Percentiles rank a stretch among this genome's conserved stretches.
phyloP scores from a whole-genome alignment of 2,888 invertebrate genomes.

The Geotrupes spiniger region DNA sequence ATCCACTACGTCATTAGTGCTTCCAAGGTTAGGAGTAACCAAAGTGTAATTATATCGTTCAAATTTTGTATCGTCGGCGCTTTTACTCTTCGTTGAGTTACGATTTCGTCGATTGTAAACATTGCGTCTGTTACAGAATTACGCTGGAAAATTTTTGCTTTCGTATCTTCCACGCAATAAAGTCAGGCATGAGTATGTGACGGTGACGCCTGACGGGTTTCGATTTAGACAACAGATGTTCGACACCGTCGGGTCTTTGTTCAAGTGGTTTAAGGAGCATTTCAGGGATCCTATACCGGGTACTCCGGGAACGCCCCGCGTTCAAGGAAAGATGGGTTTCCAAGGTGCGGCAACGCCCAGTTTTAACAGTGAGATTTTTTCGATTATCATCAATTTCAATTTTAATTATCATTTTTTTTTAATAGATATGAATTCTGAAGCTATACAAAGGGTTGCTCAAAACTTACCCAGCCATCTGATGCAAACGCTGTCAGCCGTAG shows the following conservation, averaged over 20 bases:
- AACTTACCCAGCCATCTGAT: constrained; percentile 69
- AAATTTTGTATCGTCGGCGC: constrained; percentile 1
- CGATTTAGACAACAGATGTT: constrained; percentile 87
- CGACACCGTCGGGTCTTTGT: constrained; percentile 71
- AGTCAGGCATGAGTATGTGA: constrained; percentile 87
- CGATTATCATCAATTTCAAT: constrained; percentile 3
- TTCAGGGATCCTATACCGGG: constrained; percentile 86
- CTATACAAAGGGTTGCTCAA: constrained; percentile 69
- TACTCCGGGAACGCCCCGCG: constrained; percentile 72
- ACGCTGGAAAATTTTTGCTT: constrained; percentile 89
- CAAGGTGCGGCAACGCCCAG: constrained; percentile 38
- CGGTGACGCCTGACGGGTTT: constrained; percentile 90
- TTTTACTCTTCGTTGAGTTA: too few relatives aligned
- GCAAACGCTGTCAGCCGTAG: constrained; percentile 68
- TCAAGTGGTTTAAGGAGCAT: constrained; percentile 98
- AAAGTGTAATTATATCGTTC: background rate
- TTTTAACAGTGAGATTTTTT: constrained; percentile 34
- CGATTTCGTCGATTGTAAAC: too few relatives aligned
- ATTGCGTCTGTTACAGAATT: constrained; percentile 62
- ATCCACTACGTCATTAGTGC: constrained; percentile 88
- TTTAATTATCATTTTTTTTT: constrained; percentile 27
- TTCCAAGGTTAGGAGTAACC: constrained; percentile 55
- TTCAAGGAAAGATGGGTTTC: constrained; percentile 48
- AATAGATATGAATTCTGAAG: constrained; percentile 61
- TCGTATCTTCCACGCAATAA: constrained; percentile 88